phyloP scores from a whole-genome alignment of 2,797 vertebrate species.

The Tympanoctomys barrerae region DNA sequence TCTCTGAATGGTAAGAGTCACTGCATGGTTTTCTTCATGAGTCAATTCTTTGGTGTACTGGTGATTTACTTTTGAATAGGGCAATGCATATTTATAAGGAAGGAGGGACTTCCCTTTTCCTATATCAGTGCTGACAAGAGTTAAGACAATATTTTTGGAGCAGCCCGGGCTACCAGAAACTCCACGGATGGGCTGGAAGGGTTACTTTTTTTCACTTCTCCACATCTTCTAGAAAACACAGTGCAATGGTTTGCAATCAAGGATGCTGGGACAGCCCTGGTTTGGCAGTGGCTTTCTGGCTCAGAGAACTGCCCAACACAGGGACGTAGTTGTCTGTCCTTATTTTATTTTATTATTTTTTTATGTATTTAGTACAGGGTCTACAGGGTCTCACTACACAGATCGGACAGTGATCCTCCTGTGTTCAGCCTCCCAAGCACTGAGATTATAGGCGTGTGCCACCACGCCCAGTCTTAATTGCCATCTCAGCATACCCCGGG shows the following conservation, averaged over 20 bases:
- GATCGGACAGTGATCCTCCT: too few relatives aligned
- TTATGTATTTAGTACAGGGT: too few relatives aligned
- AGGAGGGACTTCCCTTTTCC: not conserved
- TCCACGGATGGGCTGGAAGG: too few relatives aligned
- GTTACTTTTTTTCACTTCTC: not conserved
- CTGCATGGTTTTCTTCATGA: not conserved
- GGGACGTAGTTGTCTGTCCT: not conserved
- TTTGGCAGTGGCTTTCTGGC: not conserved
- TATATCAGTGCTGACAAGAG: not conserved
- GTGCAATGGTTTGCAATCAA: not conserved
- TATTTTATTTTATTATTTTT: too few relatives aligned
- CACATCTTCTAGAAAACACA: not conserved
- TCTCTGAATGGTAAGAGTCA: not conserved
- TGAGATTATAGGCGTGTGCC: too few relatives aligned
- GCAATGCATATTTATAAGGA: slow-evolving; percentile 13
- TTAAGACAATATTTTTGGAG: not conserved
- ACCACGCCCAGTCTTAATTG: too few relatives aligned
- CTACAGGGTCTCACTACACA: too few relatives aligned
- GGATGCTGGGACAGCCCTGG: not conserved
- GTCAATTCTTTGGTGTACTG: not conserved
- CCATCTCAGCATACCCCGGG: too few relatives aligned
- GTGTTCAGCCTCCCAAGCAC: too few relatives aligned
- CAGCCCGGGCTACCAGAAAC: not conserved
- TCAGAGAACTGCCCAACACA: not conserved
- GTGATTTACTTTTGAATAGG: slow-evolving; percentile 9